Evolutionary conservation across 2,888 invertebrate genomes (phyloP), one percentile per base, ranked within the genome.

Genomic region (Orchesella flavescens): DNA sequence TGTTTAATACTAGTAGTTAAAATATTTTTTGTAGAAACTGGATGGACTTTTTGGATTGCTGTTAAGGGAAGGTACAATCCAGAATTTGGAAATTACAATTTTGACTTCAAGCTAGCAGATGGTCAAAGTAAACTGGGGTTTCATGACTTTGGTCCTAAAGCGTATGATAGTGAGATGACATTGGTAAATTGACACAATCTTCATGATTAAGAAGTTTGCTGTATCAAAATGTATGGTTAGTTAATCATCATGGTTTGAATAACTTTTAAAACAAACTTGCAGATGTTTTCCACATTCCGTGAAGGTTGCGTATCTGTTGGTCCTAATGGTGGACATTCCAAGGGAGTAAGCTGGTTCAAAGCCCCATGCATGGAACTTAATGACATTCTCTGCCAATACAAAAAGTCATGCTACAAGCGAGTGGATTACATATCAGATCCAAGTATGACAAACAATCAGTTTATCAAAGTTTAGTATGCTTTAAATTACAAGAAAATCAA

Each of bases 371-470:
- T 34, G 15, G 43, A 66, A 15, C 1, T 9, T 0, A 23, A 66
- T 19, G 44, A 80, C 59, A 73, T 80, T 19, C 43, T 80, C 15
- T 80, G 80, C 43, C 80, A 80, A 59, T 80, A 80, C 24, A 44
- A 57, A 19, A 80, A 80, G 34, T 59, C 80, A n/a, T 80, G 80
- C 44, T 80, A 80, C 34, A 80, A 59, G 34, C 65, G 59, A 44
- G 57, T 73, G 13, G 80, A 80, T 57, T 80, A 59, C 23, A 65
- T 72, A n/a, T 73, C 73, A 44, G 80, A 80, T 46, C 73, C 80
- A 21, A 80, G 80, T 80, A 59, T 66, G 63, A n/a, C n/a, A n/a
- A n/a, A n/a, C 12, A 15, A 12, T 46, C 24, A 65, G 21, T 23
- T 12, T 23, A 59, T 17, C 19, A 59, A 15, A 59, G 9, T 10